phyloP scores from a whole-genome alignment of 2,888 invertebrate genomes.

The Ochlodes sylvanus region DNA sequence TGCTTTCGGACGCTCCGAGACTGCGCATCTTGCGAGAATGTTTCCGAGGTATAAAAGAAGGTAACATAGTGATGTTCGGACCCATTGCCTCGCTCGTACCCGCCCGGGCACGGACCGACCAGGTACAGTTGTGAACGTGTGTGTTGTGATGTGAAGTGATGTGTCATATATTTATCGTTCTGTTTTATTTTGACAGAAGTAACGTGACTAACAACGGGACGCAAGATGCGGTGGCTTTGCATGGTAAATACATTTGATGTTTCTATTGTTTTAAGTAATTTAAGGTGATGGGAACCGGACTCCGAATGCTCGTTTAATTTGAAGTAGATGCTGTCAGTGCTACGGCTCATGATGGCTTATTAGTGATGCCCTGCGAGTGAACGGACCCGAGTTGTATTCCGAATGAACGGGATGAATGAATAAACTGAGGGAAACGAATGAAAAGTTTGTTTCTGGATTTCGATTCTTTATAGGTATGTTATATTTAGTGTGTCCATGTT shows the following conservation, averaged over 20 bases:
- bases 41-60: slow-evolving; percentile 84
- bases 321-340: not conserved
- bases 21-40: slow-evolving; percentile 75
- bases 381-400: too few relatives aligned
- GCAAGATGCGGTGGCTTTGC: slow-evolving; percentile 73
- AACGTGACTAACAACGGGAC: slow-evolving; percentile 53
- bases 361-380: too few relatives aligned
- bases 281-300: slow-evolving; percentile 3
- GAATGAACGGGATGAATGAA: too few relatives aligned
- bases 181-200: slow-evolving; percentile 80
- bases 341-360: too few relatives aligned
- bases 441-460: too few relatives aligned
- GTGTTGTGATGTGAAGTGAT: slow-evolving; percentile 47
- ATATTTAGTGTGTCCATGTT: too few relatives aligned
- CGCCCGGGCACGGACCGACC: slow-evolving; percentile 49
- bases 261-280: not conserved
- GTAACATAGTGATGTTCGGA: slow-evolving; percentile 69
- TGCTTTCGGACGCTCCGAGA: slow-evolving; percentile 71
- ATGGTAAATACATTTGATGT: slow-evolving; percentile 62
- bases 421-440: too few relatives aligned
- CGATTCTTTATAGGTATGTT: too few relatives aligned
- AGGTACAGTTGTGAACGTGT: slow-evolving; percentile 46
- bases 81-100: slow-evolving; percentile 75
- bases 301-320: not conserved
- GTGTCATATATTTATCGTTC: slow-evolving; percentile 49